phyloP scores from a whole-genome alignment of 2,797 vertebrate species.

The Myotis planiceps region DNA sequence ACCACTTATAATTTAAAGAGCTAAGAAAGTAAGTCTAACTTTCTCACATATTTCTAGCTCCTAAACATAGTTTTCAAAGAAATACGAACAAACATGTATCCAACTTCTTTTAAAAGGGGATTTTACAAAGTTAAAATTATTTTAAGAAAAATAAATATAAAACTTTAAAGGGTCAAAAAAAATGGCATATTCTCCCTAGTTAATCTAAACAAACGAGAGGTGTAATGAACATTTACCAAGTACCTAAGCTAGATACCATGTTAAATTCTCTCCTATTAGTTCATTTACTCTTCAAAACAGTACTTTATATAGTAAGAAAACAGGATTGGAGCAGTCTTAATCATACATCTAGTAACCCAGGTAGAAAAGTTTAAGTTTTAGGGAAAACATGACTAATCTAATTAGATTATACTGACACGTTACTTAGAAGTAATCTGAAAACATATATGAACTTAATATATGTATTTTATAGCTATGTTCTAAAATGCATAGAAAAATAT shows the following conservation, averaged over 20 bases:
- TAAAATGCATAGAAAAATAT: constrained; percentile 31
- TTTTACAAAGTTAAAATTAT: constrained; percentile 6
- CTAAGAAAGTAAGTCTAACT: neutral
- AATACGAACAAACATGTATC: neutral
- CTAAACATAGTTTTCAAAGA: constrained; percentile 32
- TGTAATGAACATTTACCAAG: neutral
- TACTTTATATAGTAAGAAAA: constrained; percentile 10
- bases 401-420: neutral
- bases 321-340: neutral
- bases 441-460: neutral
- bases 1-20: neutral
- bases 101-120: neutral
- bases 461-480: neutral
- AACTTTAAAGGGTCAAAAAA: constrained; percentile 3
- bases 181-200: neutral
- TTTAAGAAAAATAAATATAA: constrained; percentile 4
- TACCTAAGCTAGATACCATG: neutral
- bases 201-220: constrained; percentile 1
- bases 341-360: neutral
- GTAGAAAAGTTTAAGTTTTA: neutral
- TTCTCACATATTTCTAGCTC: constrained; percentile 8
- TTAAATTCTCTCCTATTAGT: neutral
- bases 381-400: neutral
- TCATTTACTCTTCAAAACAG: neutral
- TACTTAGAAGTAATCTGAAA: neutral